These are phyloP conservation scores for Pipistrellus pipistrellus DNA, from an alignment of 2,797 vertebrate species.

Conservation along the genomic window DNA sequence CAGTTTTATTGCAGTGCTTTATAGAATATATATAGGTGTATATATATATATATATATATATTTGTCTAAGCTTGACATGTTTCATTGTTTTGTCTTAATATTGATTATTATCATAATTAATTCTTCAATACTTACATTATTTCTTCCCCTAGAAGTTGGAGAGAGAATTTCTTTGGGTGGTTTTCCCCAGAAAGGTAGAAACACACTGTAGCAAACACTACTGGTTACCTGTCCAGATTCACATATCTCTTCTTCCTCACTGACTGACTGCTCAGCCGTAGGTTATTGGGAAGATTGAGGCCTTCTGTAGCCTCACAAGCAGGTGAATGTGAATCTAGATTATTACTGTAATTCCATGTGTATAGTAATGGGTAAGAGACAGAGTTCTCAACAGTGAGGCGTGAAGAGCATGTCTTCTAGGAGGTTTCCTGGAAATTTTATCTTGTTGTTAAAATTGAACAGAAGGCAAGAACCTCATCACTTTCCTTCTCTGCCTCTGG, in stretches of 20 bases:
- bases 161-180: background rate
- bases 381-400: background rate
- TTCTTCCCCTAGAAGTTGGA: background rate
- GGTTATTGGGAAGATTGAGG: background rate
- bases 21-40: conserved; percentile 7
- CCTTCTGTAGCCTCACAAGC: background rate
- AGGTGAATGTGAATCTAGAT: background rate
- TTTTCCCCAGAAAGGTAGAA: conserved; percentile 18
- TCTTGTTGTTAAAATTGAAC: conserved; percentile 50
- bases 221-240: background rate
- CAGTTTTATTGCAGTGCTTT: conserved; percentile 59
- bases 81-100: conserved; percentile 59
- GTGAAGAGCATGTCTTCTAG: background rate
- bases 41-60: background rate
- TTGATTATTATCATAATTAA: conserved; percentile 54
- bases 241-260: background rate
- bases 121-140: conserved; percentile 37
- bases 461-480: background rate
- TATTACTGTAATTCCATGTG: background rate
- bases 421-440: background rate
- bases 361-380: background rate
- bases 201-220: background rate
- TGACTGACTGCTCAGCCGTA: background rate
- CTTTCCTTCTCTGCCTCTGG: background rate
- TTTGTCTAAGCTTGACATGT: conserved; percentile 67